Evolutionary conservation across 1,140 invertebrate species (phyloP), one percentile per base, ranked within the genome.

Genomic region (Mycetomoellerius zeteki): DNA sequence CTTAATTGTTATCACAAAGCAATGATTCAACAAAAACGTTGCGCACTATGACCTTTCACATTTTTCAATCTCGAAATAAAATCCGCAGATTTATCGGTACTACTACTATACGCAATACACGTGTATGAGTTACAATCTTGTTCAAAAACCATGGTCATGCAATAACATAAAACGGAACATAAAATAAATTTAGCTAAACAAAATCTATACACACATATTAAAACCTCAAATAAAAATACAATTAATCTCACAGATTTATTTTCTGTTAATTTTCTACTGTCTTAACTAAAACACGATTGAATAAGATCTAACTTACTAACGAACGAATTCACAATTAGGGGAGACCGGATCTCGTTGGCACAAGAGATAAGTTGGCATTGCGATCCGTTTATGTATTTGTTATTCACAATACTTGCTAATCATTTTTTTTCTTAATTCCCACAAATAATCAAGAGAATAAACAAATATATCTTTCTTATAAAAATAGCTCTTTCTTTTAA

Each of bases 11-110:
- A 19, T 50, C 30, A 54, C 47, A 81, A 71, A 81, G 64, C 30
- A 33, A 80, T 14, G 14, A 21, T 71, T 8, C 19, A 43, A 56
- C 77, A 69, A 69, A 43, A 71, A 78, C 24, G 33, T 64, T 0
- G 56, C 24, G 8, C 62, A 12, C n/a, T 37, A 62, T 24, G 77
- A 81, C 64, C 64, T 81, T 81, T 71, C 16, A 71, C n/a, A 71
- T 81, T 81, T 81, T 71, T 81, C 64, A 81, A 80, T 71, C 77
- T 81, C 30, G 3, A 69, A 81, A 81, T 56, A 69, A 81, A 81
- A 69, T 81, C 47, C 77, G 64, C 14, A 69, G 64, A 71, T 81
- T 69, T 69, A 81, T 69, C 30, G 67, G 8, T 69, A 33, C 37
- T 12, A 1, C 0, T 14, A 19, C 14, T 33, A 21, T 47, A 78